These are phyloP conservation scores for Malachius bipustulatus DNA, from an alignment of 2,888 invertebrate genomes.

Conservation along the genomic window DNA sequence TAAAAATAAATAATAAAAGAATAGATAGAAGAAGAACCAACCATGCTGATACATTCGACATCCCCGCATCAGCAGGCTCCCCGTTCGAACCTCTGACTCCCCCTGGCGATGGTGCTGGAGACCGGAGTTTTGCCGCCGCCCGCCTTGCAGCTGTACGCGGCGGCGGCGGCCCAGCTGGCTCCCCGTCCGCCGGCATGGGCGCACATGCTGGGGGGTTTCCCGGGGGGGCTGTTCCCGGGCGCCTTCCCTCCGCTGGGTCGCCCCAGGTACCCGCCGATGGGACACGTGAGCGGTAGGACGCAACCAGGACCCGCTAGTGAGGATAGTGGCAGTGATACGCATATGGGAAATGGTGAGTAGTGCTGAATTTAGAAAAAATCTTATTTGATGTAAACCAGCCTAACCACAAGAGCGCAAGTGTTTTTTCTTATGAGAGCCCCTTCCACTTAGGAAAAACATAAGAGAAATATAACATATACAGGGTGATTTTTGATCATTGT, in stretches of 20 bases:
- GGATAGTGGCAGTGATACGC: conserved; percentile 38
- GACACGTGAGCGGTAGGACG: conserved; percentile 31
- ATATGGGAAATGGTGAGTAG: conserved; percentile 37
- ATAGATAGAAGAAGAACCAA: too few species aligned
- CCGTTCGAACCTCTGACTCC: too few species aligned
- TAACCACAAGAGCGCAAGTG: too few species aligned
- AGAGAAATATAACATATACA: too few species aligned
- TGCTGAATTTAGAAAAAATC: too few species aligned
- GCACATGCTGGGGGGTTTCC: conserved; percentile 37
- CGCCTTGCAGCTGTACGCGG: conserved; percentile 57
- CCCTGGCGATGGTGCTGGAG: conserved; percentile 59
- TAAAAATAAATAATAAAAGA: too few species aligned
- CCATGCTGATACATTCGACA: too few species aligned
- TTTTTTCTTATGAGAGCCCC: too few species aligned
- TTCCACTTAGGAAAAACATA: too few species aligned
- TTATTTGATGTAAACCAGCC: too few species aligned
- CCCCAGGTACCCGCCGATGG: conserved; percentile 33
- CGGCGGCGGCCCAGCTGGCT: conserved; percentile 52
- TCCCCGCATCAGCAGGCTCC: too few species aligned
- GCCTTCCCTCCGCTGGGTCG: conserved; percentile 36
- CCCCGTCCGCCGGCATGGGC: conserved; percentile 48
- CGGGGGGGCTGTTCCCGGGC: conserved; percentile 36
- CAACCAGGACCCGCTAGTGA: conserved; percentile 37
- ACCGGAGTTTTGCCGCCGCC: conserved; percentile 53
- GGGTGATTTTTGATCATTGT: too few species aligned